Percentiles rank a stretch among this genome's conserved stretches.
phyloP scores from a whole-genome alignment of 2,888 invertebrate species.

The Lissocephala sabroskyi region DNA sequence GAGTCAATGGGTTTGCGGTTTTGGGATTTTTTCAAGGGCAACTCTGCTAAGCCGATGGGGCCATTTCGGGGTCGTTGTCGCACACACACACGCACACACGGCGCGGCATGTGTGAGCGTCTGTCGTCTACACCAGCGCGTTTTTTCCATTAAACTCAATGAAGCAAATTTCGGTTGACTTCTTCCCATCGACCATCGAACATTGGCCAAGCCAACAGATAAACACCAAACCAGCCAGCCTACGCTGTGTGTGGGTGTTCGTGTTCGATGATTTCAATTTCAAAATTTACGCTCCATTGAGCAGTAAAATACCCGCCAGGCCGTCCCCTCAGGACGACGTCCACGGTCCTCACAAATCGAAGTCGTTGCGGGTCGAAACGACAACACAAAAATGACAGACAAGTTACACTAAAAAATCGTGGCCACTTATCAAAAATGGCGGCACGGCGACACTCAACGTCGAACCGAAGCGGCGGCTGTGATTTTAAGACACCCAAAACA shows the following conservation, averaged over 20 bases:
- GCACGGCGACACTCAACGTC: too few species aligned
- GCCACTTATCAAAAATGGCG: constrained; percentile 58
- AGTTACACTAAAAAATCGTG: constrained; percentile 60
- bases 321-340: background rate
- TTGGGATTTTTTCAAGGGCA: too few species aligned
- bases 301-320: constrained; percentile 31
- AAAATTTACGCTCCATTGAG: constrained; percentile 58
- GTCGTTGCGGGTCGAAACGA: too few species aligned
- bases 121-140: background rate
- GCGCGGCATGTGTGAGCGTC: background rate
- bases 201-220: constrained; percentile 36
- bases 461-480: too few species aligned
- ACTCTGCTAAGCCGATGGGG: too few species aligned
- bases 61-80: too few species aligned
- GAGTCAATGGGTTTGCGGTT: too few species aligned
- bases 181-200: constrained; percentile 19
- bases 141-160: constrained; percentile 46
- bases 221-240: constrained; percentile 12
- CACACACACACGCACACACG: too few species aligned
- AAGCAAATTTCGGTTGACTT: constrained; percentile 34
- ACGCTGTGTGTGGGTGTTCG: background rate
- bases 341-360: too few species aligned
- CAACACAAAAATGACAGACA: constrained; percentile 22
- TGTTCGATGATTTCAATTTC: constrained; percentile 54
- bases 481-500: too few species aligned